Conservation (phyloP, 2,797 vertebrate genomes). For the Pangasius djambal region DNA sequence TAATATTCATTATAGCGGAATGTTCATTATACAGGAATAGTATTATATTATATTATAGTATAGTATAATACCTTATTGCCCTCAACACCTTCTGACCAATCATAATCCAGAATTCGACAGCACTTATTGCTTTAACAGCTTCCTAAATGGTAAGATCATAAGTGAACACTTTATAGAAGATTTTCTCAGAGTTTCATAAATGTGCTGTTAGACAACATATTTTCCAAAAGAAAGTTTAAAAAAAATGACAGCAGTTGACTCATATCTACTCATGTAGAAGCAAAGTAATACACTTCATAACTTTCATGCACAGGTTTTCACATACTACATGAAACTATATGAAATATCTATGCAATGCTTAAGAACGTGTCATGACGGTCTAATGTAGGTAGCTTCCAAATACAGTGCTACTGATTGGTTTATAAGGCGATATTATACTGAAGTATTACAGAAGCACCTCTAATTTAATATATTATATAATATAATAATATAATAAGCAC, state of each 20-base stretch:
- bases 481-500: too few species aligned
- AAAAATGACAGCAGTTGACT: too few species aligned
- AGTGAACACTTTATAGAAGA: not conserved
- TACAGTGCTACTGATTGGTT: not conserved
- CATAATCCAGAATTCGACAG: not conserved
- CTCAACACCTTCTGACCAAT: not conserved
- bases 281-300: not conserved
- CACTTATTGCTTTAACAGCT: not conserved
- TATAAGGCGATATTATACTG: not conserved
- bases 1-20: not conserved
- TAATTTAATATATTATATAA: too few species aligned
- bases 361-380: not conserved
- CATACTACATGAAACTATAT: not conserved
- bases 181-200: not conserved
- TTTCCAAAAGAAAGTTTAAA: too few species aligned
- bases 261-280: too few species aligned
- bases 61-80: not conserved
- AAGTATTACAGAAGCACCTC: not conserved
- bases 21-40: too few species aligned
- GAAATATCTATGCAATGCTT: not conserved
- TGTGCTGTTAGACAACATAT: not conserved
- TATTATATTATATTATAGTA: too few species aligned
- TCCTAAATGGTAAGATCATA: not conserved
- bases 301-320: not conserved
- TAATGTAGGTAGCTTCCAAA: not conserved